Conservation (phyloP, 2,113 vertebrate species). For the Labeo rohita region DNA sequence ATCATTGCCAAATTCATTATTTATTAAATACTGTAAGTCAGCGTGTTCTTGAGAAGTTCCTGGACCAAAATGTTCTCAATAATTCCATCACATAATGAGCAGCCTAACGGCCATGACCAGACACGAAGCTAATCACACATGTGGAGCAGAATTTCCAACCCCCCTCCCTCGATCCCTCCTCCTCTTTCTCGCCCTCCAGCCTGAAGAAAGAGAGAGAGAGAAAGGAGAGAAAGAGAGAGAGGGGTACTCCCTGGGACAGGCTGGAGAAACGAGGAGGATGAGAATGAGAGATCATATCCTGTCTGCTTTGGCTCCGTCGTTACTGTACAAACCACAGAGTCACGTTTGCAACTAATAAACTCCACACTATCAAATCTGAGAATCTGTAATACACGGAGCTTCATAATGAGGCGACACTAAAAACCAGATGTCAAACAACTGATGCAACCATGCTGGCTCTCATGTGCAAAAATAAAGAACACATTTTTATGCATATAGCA, state of each 20-base stretch:
- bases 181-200: slow-evolving; percentile 47
- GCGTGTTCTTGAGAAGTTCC: neutral
- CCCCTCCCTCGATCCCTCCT: neutral
- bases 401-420: neutral
- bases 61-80: slow-evolving; percentile 13
- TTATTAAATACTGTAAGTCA: neutral
- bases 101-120: slow-evolving; percentile 29
- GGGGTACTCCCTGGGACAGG: slow-evolving; percentile 46
- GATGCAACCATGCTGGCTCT: neutral
- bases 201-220: neutral
- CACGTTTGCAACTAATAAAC: neutral
- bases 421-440: neutral
- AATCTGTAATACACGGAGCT: neutral
- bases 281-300: slow-evolving; percentile 14
- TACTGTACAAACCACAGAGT: slow-evolving; percentile 1
- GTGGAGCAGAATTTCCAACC: slow-evolving; percentile 6
- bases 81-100: neutral
- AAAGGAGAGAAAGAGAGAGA: neutral
- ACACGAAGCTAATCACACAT: slow-evolving; percentile 32
- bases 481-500: neutral
- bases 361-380: neutral
- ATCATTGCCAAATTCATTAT: neutral
- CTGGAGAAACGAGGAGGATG: slow-evolving; percentile 35
- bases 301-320: slow-evolving; percentile 18
- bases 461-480: neutral